phyloP scores from a whole-genome alignment of 2,888 invertebrate species.

The Helleia helle region DNA sequence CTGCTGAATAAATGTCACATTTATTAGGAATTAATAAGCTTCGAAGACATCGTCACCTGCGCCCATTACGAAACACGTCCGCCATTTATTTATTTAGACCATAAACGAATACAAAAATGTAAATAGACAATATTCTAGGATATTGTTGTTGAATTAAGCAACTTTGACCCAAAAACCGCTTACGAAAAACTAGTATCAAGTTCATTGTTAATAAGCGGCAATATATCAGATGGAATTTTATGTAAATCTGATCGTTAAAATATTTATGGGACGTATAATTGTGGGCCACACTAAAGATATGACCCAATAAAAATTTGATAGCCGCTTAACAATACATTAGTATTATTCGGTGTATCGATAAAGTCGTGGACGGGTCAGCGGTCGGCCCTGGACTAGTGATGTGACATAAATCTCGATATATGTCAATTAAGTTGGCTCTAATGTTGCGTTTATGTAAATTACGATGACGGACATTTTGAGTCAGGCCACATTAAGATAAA shows the following conservation, averaged over 20 bases:
- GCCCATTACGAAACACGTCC: too few relatives aligned
- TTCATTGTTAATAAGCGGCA: too few relatives aligned
- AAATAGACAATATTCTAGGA: too few relatives aligned
- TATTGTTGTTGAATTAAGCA: too few relatives aligned
- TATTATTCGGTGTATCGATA: conserved; percentile 4
- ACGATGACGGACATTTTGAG: conserved; percentile 37
- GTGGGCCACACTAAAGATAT: neutral
- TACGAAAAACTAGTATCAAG: too few relatives aligned
- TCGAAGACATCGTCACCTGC: too few relatives aligned
- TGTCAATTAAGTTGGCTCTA: conserved; percentile 70
- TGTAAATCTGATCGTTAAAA: conserved; percentile 6
- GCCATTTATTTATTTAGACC: too few relatives aligned
- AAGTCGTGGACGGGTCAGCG: conserved; percentile 1
- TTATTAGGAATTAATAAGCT: too few relatives aligned
- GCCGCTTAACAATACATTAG: conserved; percentile 5
- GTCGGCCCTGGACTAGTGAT: conserved; percentile 3
- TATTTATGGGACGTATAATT: conserved; percentile 7
- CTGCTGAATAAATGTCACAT: too few relatives aligned
- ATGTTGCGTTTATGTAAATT: conserved; percentile 70
- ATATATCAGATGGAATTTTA: too few relatives aligned
- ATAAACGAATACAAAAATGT: too few relatives aligned
- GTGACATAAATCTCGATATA: conserved; percentile 56
- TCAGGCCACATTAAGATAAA: conserved; percentile 35
- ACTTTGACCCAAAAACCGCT: too few relatives aligned
- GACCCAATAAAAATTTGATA: conserved; percentile 3